Evolutionary conservation across 2,113 vertebrate genomes (phyloP).

Genomic region (Cebus imitator): DNA sequence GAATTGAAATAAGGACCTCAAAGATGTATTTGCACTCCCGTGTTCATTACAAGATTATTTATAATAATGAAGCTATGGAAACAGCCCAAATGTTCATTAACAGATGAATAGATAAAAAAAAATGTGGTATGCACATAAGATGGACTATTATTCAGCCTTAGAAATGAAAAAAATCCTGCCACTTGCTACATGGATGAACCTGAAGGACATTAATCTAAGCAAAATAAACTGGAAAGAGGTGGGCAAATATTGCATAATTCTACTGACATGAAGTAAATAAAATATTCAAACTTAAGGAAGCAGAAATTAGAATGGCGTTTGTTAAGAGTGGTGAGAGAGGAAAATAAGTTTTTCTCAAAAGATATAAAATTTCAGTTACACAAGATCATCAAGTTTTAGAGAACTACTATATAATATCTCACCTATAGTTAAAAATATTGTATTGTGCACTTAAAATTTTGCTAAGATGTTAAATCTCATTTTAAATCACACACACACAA

Average conservation of each 20-base stretch:
- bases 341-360: background rate
- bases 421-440: background rate
- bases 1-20: background rate
- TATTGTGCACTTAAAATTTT: background rate
- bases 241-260: background rate
- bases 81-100: background rate
- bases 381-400: background rate
- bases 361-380: background rate
- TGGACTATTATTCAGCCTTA: background rate
- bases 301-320: background rate
- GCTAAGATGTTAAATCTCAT: background rate
- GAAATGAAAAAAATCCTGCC: background rate
- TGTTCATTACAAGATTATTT: background rate
- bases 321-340: too few relatives aligned
- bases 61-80: background rate
- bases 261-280: background rate
- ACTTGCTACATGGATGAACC: too few relatives aligned
- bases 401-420: background rate
- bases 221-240: background rate
- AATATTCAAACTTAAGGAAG: background rate
- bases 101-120: background rate
- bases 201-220: background rate
- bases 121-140: background rate
- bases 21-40: background rate
- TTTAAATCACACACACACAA: background rate